phyloP scores from a whole-genome alignment of 2,113 vertebrate species.

The Enhydra lutris region DNA sequence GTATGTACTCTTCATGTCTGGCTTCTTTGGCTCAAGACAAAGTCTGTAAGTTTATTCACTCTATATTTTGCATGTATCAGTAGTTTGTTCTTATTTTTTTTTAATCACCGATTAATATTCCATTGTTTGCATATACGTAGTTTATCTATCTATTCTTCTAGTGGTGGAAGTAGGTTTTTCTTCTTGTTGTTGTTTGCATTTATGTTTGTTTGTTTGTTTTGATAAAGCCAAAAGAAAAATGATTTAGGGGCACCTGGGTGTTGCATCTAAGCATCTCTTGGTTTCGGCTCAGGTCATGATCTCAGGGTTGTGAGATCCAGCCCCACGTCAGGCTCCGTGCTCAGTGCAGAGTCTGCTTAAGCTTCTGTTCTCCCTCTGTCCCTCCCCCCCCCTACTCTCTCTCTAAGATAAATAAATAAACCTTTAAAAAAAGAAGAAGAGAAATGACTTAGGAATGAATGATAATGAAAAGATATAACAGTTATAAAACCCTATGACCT shows the following conservation, averaged over 20 bases:
- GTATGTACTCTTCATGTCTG: not conserved
- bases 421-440: not conserved
- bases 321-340: not conserved
- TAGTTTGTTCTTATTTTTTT: not conserved
- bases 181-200: not conserved
- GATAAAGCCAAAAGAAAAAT: not conserved
- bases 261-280: not conserved
- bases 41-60: not conserved
- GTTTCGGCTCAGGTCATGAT: not conserved
- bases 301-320: not conserved
- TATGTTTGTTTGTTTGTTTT: slow-evolving; percentile 20
- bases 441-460: slow-evolving; percentile 30
- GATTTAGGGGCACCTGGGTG: not conserved
- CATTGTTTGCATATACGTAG: not conserved
- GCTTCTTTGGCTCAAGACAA: not conserved
- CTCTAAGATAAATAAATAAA: not conserved
- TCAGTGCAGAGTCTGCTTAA: not conserved
- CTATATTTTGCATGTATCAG: not conserved
- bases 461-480: not conserved
- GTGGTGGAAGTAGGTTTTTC: not conserved
- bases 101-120: not conserved
- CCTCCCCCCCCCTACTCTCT: not conserved
- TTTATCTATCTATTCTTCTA: not conserved
- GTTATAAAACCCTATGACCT: not conserved
- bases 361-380: not conserved